Evolutionary conservation across 1,140 invertebrate species (phyloP).

Genomic region (Aphelinus atriplicis): DNA sequence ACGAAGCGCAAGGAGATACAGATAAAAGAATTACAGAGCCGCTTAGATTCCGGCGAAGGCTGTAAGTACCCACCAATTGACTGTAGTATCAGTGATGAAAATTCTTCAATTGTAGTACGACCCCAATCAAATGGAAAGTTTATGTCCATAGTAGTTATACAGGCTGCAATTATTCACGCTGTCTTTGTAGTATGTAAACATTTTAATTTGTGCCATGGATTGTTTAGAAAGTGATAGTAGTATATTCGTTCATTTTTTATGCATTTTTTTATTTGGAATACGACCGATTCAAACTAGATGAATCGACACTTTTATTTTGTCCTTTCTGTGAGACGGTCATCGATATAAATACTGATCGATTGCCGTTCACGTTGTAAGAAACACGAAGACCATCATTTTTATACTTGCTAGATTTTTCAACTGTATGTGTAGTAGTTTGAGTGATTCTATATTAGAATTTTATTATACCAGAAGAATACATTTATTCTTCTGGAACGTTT

Average conservation of each 20-base stretch:
- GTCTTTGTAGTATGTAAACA: slow-evolving; percentile 56
- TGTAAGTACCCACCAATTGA: slow-evolving; percentile 73
- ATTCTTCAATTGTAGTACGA: slow-evolving; percentile 40
- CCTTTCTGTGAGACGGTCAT: not conserved
- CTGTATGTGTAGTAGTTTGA: slow-evolving; percentile 41
- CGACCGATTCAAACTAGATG: slow-evolving; percentile 2
- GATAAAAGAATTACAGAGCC: slow-evolving; percentile 86
- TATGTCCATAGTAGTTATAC: slow-evolving; percentile 54
- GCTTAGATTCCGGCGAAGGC: slow-evolving; percentile 82
- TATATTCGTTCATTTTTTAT: slow-evolving; percentile 12
- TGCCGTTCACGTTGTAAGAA: slow-evolving; percentile 11
- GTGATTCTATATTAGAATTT: slow-evolving; percentile 33
- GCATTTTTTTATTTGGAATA: slow-evolving; percentile 7
- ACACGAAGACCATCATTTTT: slow-evolving; percentile 23
- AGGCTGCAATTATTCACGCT: slow-evolving; percentile 54
- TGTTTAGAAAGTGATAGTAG: slow-evolving; percentile 49
- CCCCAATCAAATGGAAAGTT: slow-evolving; percentile 47
- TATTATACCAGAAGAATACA: slow-evolving; percentile 39
- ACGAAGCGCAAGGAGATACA: slow-evolving; percentile 89
- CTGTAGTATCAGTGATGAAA: slow-evolving; percentile 40
- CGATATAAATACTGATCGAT: slow-evolving; percentile 24
- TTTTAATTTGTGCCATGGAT: slow-evolving; percentile 51
- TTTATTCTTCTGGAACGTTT: slow-evolving; percentile 37
- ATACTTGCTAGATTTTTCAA: slow-evolving; percentile 36
- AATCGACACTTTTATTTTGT: slow-evolving; percentile 1